A percentile compares a stretch with the other conserved stretches of the same genome.
Conservation (phyloP, 1,140 invertebrate genomes). For the Tetragonula clypearis region DNA sequence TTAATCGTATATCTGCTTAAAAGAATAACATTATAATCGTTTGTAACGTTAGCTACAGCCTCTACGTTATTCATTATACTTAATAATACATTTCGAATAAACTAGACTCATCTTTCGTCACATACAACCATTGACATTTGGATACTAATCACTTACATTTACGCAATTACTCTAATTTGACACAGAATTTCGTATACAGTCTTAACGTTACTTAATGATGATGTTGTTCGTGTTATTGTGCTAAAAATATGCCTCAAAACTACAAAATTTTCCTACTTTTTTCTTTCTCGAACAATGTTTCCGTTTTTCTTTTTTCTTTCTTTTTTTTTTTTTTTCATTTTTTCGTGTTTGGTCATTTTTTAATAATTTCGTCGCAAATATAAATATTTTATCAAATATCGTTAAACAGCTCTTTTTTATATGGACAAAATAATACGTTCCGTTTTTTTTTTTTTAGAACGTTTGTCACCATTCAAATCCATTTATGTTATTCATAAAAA, state of each 20-base stretch:
- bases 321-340: background rate
- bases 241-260: conserved; percentile 72
- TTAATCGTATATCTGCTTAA: conserved; percentile 61
- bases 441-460: conserved; percentile 49
- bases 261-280: conserved; percentile 58
- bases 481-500: background rate
- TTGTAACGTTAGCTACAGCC: conserved; percentile 56
- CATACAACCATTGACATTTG: conserved; percentile 34
- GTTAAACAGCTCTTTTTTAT: conserved; percentile 34
- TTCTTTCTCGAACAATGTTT: conserved; percentile 20
- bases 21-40: conserved; percentile 68
- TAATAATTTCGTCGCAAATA: conserved; percentile 33
- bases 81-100: conserved; percentile 56
- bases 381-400: conserved; percentile 58
- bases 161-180: conserved; percentile 73
- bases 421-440: conserved; percentile 55
- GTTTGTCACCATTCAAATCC: conserved; percentile 43
- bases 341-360: conserved; percentile 21
- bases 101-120: conserved; percentile 58
- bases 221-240: conserved; percentile 68
- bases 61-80: conserved; percentile 55
- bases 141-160: conserved; percentile 48
- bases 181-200: conserved; percentile 77
- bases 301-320: background rate
- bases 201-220: conserved; percentile 71